Base-by-base conservation (phyloP, 2,113 vertebrate species). In the Damaliscus lunatus region DNA sequence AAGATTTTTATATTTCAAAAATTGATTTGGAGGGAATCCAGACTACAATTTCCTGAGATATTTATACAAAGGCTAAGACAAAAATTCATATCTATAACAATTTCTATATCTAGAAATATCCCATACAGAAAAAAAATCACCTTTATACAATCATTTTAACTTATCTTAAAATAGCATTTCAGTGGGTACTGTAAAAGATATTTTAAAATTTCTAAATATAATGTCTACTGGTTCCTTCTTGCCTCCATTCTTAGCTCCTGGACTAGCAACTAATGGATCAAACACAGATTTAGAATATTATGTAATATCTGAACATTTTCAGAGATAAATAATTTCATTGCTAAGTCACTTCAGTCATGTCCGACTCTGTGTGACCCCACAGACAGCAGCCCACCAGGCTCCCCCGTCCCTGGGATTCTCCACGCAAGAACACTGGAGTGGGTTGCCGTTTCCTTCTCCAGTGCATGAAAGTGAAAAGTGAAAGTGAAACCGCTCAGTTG, bases 1-100 rank as follows among this genome's bases (percentile, higher is more conserved):
- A 92, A 85, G 62, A 52, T 57, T 92, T 89, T 92, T 78, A 12
- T 29, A 92, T 78, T 92, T 92, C 25, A 94, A 88, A 89, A 89
- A 43, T 33, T 64, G 21, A 74, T 48, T 33, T 53, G 23, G 16
- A 48, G 1, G 50, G 50, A 53, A 15, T 23, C 11, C 52, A 90
- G 60, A 40, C 52, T 90, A 43, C 6, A 74, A 43, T 88, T 74
- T 96, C 40, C 3, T 50, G 50, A 67, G 71, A 52, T 36, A 82
- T 74, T 74, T 88, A 53, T 52, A 71, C 74, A 62, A 82, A 87
- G 46, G 11, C 31, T 53, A 50, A 90, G 78, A 93, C 52, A 95
- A 95, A 96, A 74, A 3, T 62, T 91, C 1, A 57, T 57, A 36
- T 87, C 19, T 93, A 33, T 29, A 57, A 4, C 25, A 59, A 94